Evolutionary conservation across 2,888 invertebrate species (phyloP), one percentile per base, ranked within the genome.

Genomic region (Choreutis nemorana): DNA sequence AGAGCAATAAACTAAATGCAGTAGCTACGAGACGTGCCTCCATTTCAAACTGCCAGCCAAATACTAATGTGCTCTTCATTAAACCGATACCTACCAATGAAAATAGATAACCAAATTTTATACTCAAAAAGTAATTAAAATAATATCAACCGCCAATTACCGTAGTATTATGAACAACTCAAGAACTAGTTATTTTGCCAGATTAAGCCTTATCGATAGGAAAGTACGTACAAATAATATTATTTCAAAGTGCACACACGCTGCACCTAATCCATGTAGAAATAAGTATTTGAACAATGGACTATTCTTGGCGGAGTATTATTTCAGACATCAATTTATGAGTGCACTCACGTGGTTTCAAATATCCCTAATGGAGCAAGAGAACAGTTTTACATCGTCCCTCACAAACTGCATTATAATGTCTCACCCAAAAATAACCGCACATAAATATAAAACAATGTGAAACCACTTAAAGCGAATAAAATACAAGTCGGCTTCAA

Each of bases 381-480:
- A 72, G 71, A 70, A 67, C 62, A 68, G 64, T 71, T 66, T 65
- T 61, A 71, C 72, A 65, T 73, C 65, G 73, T 66, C 77, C 78
- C 78, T 75, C 70, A 72, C 77, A 72, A 75, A 72, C 73, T 70
- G 72, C 72, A 71, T 75, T 73, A 78, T 77, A 73, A 78, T 71
- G 78, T 72, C 65, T 61, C 59, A 52, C 63, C 66, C 73, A 55
- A 75, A 78, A 78, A 78, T 78, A 78, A 71, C 72, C 68, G 58
- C 72, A 75, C 77, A 78, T 78, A 77, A 78, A 78, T 77, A 77
- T 71, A 75, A 78, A 77, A 75, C 75, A 78, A 78, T 77, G 78
- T 78, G 75, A 77, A 75, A 77, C 78, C 78, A 78, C 78, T 78
- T 78, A 78, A 75, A 78, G 77, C 73, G 77, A 77, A 78, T 78